These are phyloP conservation scores for Cydia amplana DNA, from an alignment of 1,140 invertebrate genomes.

Conservation along the genomic window DNA sequence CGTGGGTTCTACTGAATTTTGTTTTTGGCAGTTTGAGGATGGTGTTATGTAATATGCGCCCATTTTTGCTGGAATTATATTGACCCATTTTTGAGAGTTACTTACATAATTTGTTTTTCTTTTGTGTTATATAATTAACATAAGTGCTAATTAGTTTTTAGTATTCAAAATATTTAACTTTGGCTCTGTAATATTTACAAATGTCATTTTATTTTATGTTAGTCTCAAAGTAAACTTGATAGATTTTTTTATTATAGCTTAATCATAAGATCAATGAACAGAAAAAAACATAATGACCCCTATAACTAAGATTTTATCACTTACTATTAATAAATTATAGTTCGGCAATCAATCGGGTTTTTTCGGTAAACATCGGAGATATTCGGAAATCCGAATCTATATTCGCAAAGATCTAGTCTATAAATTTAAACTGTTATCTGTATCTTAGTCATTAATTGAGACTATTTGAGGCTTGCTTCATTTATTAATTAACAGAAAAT, in stretches of 20 bases:
- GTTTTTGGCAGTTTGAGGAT: neutral
- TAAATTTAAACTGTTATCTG: constrained; percentile 14
- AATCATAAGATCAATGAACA: neutral
- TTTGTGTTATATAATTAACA: too few relatives aligned
- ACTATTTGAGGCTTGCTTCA: constrained; percentile 6
- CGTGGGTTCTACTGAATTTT: neutral
- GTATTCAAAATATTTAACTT: neutral
- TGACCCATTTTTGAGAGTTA: neutral
- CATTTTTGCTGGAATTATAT: neutral
- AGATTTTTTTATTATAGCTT: neutral
- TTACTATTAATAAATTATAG: neutral
- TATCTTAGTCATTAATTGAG: neutral
- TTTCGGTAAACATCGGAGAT: neutral
- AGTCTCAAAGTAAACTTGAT: too few relatives aligned
- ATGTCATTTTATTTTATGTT: too few relatives aligned
- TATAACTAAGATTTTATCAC: neutral
- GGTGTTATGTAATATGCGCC: constrained; percentile 5
- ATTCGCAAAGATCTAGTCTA: neutral
- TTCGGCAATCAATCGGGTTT: neutral
- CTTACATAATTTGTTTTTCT: neutral
- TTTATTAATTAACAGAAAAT: constrained; percentile 17
- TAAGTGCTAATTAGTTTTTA: neutral
- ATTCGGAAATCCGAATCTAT: constrained; percentile 4
- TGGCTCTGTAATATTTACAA: too few relatives aligned
- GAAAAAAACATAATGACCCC: neutral